A percentile compares a stretch with the other conserved stretches of the same genome.
Evolutionary conservation across 2,797 vertebrate genomes (phyloP).

Genomic region (Lindbergichthys nudifrons): DNA sequence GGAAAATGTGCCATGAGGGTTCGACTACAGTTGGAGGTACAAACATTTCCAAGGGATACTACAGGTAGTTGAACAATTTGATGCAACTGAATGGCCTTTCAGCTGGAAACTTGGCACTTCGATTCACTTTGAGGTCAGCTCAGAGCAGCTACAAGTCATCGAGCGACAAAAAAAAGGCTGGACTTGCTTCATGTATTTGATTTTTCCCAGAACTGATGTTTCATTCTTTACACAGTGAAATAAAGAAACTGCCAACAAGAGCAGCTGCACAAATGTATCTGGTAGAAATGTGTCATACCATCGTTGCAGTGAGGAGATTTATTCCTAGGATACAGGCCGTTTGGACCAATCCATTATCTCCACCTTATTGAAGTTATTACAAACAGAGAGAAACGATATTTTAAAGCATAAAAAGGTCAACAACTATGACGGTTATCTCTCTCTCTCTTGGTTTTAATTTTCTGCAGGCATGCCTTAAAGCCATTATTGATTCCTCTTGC

Average conservation of each 20-base stretch:
- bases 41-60: constrained; percentile 16
- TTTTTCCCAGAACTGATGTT: constrained; percentile 40
- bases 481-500: constrained; percentile 46
- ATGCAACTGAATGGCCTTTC: constrained; percentile 39
- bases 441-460: constrained; percentile 66
- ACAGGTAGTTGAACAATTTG: constrained; percentile 23
- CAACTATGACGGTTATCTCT: constrained; percentile 61
- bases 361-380: constrained; percentile 44
- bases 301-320: constrained; percentile 49
- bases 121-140: constrained; percentile 37
- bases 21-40: background rate
- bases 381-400: constrained; percentile 56
- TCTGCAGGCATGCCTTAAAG: constrained; percentile 64
- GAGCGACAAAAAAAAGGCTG: constrained; percentile 28
- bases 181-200: constrained; percentile 13
- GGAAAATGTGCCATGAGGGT: too few species aligned
- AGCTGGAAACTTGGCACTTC: background rate
- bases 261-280: constrained; percentile 70
- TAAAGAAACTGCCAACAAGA: constrained; percentile 57
- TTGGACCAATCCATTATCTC: constrained; percentile 53
- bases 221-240: constrained; percentile 47
- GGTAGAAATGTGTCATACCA: constrained; percentile 52
- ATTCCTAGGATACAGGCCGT: constrained; percentile 48
- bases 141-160: constrained; percentile 32
- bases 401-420: constrained; percentile 59